Evolutionary conservation across 2,113 vertebrate genomes (phyloP), one percentile per base, ranked within the genome.

Genomic region (Microtus ochrogaster): DNA sequence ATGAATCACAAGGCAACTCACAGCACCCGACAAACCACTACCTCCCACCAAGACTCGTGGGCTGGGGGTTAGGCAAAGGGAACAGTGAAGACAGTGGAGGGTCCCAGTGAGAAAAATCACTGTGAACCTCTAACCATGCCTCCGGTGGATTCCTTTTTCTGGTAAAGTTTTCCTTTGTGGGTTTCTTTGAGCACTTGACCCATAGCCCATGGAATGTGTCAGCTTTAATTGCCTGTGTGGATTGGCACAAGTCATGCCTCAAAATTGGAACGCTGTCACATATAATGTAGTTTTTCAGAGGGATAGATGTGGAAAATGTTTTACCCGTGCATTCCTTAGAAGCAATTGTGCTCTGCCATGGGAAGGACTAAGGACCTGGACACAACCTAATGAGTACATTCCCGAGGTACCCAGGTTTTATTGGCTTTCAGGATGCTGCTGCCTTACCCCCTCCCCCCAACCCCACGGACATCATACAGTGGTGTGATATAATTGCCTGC

Each of bases 181-280:
- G 61, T 94, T 97, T 89, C 94, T 86, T 93, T 94, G 90, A 96
- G 55, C 72, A 76, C 94, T 96, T 92, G 96, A 97, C 97, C 97
- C 92, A 96, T 36, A 94, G 94, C 81, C 88, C 91, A 58, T 94
- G 96, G 94, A 97, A 97, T 97, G 95, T 97, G 96, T 97, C 93
- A 85, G 93, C 90, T 97, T 85, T 96, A 95, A 97, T 97, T 97
- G 97, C 97, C 94, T 97, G 92, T 97, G 92, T 97, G 96, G 95
- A 92, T 96, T 97, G 97, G 97, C 96, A 97, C 92, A 94, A 94
- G 77, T 70, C 95, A 81, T 90, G 82, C 91, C 82, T 94, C 94
- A 76, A 88, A 96, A 94, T 73, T 93, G 96, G 97, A 97, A 97
- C 77, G 89, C 73, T 95, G 96, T 97, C 96, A 96, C 94, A 92